A percentile compares a stretch with the other conserved stretches of the same genome.
Evolutionary conservation across 2,888 invertebrate genomes (phyloP).

Genomic region (Drosophila cognata): DNA sequence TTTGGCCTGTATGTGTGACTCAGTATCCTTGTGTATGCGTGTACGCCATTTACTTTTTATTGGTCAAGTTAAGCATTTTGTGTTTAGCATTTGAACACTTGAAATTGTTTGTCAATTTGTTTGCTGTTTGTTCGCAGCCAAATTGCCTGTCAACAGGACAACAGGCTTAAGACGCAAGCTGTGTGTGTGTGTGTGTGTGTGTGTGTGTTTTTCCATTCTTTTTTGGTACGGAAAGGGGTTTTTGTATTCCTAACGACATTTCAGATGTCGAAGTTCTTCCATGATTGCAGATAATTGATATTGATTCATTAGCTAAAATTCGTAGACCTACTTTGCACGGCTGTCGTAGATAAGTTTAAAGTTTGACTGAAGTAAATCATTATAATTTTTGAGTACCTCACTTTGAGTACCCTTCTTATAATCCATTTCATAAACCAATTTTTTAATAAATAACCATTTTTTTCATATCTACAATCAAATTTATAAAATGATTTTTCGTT

Average conservation of each 20-base stretch:
- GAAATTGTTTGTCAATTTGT: constrained; percentile 69
- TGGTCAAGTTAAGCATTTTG: constrained; percentile 64
- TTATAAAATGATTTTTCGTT: not conserved
- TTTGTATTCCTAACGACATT: not conserved
- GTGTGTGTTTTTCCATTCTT: not conserved
- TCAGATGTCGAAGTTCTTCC: not conserved
- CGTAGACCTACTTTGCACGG: not conserved
- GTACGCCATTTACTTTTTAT: constrained; percentile 65
- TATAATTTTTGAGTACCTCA: not conserved
- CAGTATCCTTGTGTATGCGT: constrained; percentile 34
- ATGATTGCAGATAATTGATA: constrained; percentile 15
- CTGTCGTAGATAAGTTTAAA: not conserved
- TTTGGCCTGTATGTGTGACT: constrained; percentile 16
- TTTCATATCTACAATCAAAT: not conserved
- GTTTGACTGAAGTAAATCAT: not conserved
- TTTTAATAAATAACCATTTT: not conserved
- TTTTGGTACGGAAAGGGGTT: not conserved
- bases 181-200: constrained; percentile 6
- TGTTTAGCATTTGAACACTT: constrained; percentile 64
- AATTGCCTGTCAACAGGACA: constrained; percentile 45
- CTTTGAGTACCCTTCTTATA: not conserved
- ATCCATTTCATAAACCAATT: not conserved
- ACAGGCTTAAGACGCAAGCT: constrained; percentile 42
- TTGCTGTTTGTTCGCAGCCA: constrained; percentile 62
- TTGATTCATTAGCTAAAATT: not conserved